phyloP scores from a whole-genome alignment of 2,797 vertebrate species.

The Anguilla pacifica region DNA sequence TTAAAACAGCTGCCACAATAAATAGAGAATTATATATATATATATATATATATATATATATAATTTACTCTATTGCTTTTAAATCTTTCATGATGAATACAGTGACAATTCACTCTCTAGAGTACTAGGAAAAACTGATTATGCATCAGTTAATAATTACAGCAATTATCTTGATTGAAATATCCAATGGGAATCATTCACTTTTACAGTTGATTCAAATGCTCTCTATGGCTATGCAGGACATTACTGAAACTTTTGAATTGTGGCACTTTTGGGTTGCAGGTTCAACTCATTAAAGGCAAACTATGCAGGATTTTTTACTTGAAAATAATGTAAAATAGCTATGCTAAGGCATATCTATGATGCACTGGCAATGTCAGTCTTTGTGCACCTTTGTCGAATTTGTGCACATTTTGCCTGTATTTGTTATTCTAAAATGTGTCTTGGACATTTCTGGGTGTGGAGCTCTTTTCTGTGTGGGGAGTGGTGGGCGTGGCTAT shows the following conservation, averaged over 20 bases:
- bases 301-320: background rate
- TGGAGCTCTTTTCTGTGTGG: too few species aligned
- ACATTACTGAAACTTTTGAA: background rate
- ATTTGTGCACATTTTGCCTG: too few species aligned
- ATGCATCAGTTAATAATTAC: background rate
- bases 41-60: too few species aligned
- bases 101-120: background rate
- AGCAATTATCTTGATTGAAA: background rate
- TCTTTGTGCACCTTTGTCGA: too few species aligned
- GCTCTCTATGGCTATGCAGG: background rate
- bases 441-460: too few species aligned
- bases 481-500: too few species aligned
- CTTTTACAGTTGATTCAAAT: background rate
- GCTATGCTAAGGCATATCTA: too few species aligned
- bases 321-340: too few species aligned
- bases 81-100: background rate
- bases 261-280: background rate
- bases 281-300: background rate
- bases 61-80: too few species aligned
- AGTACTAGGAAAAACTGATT: background rate
- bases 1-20: background rate
- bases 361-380: too few species aligned
- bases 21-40: background rate
- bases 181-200: background rate
- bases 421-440: too few species aligned